Evolutionary conservation across 2,113 vertebrate genomes (phyloP), one percentile per base, ranked within the genome.

Genomic region (Corvus hawaiiensis): DNA sequence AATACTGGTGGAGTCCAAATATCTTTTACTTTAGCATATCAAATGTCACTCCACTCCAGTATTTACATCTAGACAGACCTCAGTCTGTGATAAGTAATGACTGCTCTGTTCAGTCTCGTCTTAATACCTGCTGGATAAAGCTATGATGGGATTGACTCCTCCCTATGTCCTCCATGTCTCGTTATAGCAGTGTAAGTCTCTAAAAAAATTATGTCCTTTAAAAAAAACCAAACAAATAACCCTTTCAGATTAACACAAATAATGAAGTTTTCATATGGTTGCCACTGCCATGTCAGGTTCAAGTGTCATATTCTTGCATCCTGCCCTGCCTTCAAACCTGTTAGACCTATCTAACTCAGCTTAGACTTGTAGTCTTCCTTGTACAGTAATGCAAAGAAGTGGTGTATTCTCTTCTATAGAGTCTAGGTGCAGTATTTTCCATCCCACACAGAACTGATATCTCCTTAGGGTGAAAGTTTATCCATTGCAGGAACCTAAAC

Each of bases 101-200:
- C 19, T 71, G 6, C 24, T 44, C 79, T 56, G 13, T 28, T 73
- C 30, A 49, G 37, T 16, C 11, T 72, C 8, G 35, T 69, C 35
- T 69, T 77, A 66, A 49, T 44, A 19, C 11, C 9, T 81, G 12
- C 17, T 55, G 49, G 44, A 46, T 41, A 83, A 62, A 89, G 21
- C 12, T 43, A 7, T 17, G 20, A 28, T 33, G n/a, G 44, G 77
- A 58, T 10, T 22, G 58, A 81, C 10, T 49, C 15, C 17, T 35
- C 7, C 19, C 14, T 24, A 49, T 7, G 2, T 54, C 10, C 7
- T 6, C 7, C 10, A 9, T 24, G 18, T 66, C 59, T 69, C 4
- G 0, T 19, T 69, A 43, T 16, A 54, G 21, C 1, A 2, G 6
- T 24, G 18, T 27, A 74, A 55, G 4, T 18, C 46, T 61, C 27